A percentile compares a stretch with the other conserved stretches of the same genome.
Evolutionary conservation across 2,888 invertebrate species (phyloP).

Genomic region (Lasiommata megera): DNA sequence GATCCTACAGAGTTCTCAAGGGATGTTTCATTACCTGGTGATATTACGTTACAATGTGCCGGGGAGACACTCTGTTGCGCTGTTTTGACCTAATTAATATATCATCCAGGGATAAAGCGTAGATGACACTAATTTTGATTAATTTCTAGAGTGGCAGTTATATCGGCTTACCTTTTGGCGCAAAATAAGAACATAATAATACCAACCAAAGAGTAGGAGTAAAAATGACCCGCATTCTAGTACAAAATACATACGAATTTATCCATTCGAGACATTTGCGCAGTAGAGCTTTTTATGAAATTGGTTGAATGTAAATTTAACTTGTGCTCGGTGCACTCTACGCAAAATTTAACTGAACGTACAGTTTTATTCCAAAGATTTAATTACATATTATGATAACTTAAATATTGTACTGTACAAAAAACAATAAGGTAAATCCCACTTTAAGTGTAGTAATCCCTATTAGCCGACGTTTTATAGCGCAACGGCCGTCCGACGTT

Average conservation of each 20-base stretch:
- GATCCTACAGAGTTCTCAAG: constrained; percentile 42
- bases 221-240: no score
- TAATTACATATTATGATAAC: not conserved
- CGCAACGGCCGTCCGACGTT: constrained; percentile 56
- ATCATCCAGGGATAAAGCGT: constrained; percentile 50
- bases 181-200: not conserved
- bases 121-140: constrained; percentile 55
- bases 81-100: constrained; percentile 67
- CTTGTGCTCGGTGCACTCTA: no score
- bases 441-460: constrained; percentile 57
- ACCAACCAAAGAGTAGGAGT: not conserved
- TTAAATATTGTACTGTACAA: constrained; percentile 10
- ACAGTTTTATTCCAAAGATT: not conserved
- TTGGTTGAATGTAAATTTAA: no score
- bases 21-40: constrained; percentile 59
- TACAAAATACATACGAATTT: no score
- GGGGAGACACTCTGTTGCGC: constrained; percentile 46
- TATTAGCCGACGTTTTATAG: constrained; percentile 58
- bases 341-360: not conserved
- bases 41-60: constrained; percentile 59
- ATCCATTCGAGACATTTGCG: no score
- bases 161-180: constrained; percentile 29
- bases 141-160: constrained; percentile 42
- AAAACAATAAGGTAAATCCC: constrained; percentile 31
- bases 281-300: no score